Percentiles rank a stretch among this genome's conserved stretches.
Conservation (phyloP, 2,888 invertebrate species). For the Tetanocera ferruginea region DNA sequence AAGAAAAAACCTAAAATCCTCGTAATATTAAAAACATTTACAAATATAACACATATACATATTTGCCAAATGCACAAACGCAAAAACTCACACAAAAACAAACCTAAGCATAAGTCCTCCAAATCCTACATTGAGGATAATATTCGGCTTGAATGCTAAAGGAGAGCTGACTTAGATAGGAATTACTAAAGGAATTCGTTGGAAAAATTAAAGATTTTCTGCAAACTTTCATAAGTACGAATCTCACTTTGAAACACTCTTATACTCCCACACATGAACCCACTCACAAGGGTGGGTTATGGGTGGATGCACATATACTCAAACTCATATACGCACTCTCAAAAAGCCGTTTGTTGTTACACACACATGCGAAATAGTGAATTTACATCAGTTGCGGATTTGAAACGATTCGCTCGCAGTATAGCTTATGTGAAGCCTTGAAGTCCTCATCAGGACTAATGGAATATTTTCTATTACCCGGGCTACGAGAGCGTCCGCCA, state of each 20-base stretch:
- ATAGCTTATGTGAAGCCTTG: slow-evolving; percentile 40
- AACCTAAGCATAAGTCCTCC: slow-evolving; percentile 55
- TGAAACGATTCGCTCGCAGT: slow-evolving; percentile 39
- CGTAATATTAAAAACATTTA: neutral
- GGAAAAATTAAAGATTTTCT: slow-evolving; percentile 44
- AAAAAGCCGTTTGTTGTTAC: slow-evolving; percentile 21
- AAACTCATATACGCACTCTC: slow-evolving; percentile 5
- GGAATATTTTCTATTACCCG: slow-evolving; percentile 62
- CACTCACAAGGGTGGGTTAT: neutral
- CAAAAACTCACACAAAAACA: slow-evolving; percentile 26
- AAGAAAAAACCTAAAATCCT: slow-evolving; percentile 8
- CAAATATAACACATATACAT: neutral
- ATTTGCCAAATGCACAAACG: neutral
- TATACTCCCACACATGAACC: neutral
- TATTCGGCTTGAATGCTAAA: slow-evolving; percentile 44
- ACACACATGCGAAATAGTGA: slow-evolving; percentile 35
- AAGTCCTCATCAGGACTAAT: slow-evolving; percentile 61
- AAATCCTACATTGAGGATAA: slow-evolving; percentile 53
- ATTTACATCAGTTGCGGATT: slow-evolving; percentile 37
- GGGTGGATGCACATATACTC: neutral
- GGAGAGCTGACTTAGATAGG: slow-evolving; percentile 54
- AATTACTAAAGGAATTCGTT: slow-evolving; percentile 50
- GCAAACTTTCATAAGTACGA: slow-evolving; percentile 40
- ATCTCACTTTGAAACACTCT: neutral
- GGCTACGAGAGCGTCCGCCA: slow-evolving; percentile 46